These are phyloP conservation scores for Parus major DNA, from an alignment of 2,113 vertebrate species.

Conservation along the genomic window DNA sequence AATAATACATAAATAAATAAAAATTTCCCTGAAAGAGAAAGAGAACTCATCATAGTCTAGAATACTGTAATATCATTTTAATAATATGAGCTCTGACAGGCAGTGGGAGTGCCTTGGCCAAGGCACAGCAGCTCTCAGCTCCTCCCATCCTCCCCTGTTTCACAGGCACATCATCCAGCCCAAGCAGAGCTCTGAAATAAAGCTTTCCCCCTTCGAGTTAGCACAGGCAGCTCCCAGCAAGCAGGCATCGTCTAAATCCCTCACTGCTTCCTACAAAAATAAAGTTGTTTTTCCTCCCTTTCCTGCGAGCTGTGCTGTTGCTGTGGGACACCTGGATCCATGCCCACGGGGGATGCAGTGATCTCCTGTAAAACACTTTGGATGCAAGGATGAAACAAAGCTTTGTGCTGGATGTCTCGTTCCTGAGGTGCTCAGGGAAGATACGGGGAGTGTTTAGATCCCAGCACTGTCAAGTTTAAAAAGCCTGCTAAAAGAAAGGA, in stretches of 20 bases:
- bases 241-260: not conserved
- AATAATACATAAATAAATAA: not conserved
- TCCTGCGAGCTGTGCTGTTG: not conserved
- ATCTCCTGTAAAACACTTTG: not conserved
- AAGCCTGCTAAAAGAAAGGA: not conserved
- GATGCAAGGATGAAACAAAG: not conserved
- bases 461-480: not conserved
- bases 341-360: not conserved
- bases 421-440: not conserved
- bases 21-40: not conserved
- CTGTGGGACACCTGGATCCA: not conserved
- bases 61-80: not conserved
- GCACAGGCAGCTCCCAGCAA: not conserved
- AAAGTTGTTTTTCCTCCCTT: not conserved
- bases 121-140: not conserved
- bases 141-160: not conserved
- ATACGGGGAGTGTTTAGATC: not conserved
- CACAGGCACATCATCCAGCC: fast-evolving
- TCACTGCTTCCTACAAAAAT: not conserved
- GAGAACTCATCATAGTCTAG: not conserved
- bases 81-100: not conserved
- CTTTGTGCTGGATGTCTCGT: not conserved
- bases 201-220: not conserved
- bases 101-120: not conserved
- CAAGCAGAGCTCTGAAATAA: not conserved